These are phyloP conservation scores for Octomys mimax DNA, from an alignment of 2,797 vertebrate genomes.

Conservation along the genomic window DNA sequence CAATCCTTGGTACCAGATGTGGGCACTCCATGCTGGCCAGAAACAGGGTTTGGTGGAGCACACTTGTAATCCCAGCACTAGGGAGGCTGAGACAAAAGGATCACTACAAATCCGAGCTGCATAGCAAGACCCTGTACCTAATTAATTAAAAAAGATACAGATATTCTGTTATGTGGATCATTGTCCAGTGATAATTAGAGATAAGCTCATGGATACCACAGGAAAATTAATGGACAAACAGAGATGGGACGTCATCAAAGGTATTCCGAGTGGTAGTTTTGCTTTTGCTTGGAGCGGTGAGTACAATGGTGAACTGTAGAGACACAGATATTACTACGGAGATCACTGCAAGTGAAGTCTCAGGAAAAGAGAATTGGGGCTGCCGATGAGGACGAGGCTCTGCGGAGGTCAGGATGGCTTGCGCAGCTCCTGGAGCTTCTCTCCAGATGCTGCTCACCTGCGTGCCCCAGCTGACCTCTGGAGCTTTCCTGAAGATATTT, in stretches of 20 bases:
- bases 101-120: too few relatives aligned
- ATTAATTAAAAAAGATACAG: neutral
- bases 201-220: neutral
- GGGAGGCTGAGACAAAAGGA: too few relatives aligned
- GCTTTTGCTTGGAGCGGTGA: neutral
- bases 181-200: constrained; percentile 22
- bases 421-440: neutral
- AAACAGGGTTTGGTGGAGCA: too few relatives aligned
- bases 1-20: too few relatives aligned
- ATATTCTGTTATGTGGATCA: neutral
- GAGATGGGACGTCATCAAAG: neutral
- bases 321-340: neutral
- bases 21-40: too few relatives aligned
- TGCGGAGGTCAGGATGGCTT: neutral
- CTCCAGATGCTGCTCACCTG: neutral
- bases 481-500: neutral
- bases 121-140: too few relatives aligned
- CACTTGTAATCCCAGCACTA: too few relatives aligned
- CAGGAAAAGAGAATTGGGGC: neutral
- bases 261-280: neutral
- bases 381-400: neutral
- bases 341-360: neutral
- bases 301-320: neutral
- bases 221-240: constrained; percentile 44
- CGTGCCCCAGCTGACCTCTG: neutral